These are phyloP conservation scores for Anas platyrhynchos DNA, from an alignment of 2,113 vertebrate genomes.

Conservation along the genomic window DNA sequence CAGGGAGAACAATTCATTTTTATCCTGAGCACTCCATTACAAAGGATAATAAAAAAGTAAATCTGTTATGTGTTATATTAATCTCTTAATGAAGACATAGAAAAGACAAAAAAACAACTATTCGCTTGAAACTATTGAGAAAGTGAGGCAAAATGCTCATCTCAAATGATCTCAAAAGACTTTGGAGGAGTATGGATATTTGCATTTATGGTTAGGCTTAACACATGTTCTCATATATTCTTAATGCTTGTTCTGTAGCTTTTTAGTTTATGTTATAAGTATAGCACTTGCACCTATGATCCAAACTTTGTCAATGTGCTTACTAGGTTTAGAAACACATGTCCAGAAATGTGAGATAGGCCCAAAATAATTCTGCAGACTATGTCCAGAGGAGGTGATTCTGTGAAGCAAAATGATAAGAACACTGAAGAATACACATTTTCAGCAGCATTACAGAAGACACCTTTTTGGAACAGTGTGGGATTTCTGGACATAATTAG, in stretches of 20 bases:
- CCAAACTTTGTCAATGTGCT: not conserved
- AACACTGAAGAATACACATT: not conserved
- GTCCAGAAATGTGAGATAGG: not conserved
- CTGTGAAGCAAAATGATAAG: not conserved
- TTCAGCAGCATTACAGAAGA: not conserved
- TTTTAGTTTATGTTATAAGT: not conserved
- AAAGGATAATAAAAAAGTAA: not conserved
- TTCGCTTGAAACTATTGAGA: not conserved
- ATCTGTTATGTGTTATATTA: not conserved
- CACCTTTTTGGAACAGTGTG: not conserved
- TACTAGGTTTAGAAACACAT: not conserved
- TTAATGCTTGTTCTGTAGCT: not conserved
- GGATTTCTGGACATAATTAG: conserved; percentile 7
- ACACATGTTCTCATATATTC: not conserved
- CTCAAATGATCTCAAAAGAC: not conserved
- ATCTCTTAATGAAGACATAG: not conserved
- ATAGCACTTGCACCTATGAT: not conserved
- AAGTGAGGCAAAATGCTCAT: not conserved
- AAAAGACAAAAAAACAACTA: not conserved
- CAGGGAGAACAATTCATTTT: not conserved
- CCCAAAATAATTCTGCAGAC: not conserved
- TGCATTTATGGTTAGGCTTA: not conserved
- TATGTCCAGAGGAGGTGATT: not conserved
- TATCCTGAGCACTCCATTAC: not conserved
- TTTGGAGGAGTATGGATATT: not conserved